Evolutionary conservation across 2,888 invertebrate species (phyloP).

Genomic region (Idaea biselata): DNA sequence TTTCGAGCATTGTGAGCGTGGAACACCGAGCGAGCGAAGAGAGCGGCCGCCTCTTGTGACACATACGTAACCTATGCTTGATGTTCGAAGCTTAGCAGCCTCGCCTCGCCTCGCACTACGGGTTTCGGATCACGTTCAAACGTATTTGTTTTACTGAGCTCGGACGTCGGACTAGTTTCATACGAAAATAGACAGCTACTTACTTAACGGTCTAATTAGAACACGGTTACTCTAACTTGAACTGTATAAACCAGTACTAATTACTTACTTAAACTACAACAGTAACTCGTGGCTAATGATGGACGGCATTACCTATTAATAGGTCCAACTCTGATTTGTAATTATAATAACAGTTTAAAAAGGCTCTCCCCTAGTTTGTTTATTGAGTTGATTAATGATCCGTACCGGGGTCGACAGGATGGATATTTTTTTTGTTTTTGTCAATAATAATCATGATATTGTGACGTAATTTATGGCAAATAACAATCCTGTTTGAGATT

Average conservation of each 20-base stretch:
- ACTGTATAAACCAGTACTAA: not conserved
- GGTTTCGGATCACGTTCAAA: not conserved
- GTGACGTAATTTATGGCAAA: not conserved
- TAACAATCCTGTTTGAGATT: not conserved
- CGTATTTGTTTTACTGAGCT: not conserved
- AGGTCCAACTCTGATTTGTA: not conserved
- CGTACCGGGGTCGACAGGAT: conserved; percentile 1
- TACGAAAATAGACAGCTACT: not conserved
- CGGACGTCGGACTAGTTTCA: not conserved
- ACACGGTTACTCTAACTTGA: not conserved
- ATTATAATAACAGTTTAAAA: conserved; percentile 1
- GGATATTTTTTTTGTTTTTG: not conserved
- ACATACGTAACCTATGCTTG: not conserved
- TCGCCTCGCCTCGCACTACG: not conserved
- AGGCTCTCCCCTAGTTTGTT: conserved; percentile 2
- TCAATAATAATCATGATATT: not conserved
- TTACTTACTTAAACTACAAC: not conserved
- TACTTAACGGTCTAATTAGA: not conserved
- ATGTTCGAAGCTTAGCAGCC: not conserved
- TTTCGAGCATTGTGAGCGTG: conserved; percentile 31
- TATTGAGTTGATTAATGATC: not conserved
- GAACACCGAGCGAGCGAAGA: not conserved
- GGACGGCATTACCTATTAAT: not conserved
- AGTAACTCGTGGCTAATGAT: not conserved
- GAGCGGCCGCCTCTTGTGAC: not conserved